Percentiles rank a stretch among this genome's conserved stretches.
phyloP scores from a whole-genome alignment of 2,113 vertebrate species.

The Strigops habroptila region DNA sequence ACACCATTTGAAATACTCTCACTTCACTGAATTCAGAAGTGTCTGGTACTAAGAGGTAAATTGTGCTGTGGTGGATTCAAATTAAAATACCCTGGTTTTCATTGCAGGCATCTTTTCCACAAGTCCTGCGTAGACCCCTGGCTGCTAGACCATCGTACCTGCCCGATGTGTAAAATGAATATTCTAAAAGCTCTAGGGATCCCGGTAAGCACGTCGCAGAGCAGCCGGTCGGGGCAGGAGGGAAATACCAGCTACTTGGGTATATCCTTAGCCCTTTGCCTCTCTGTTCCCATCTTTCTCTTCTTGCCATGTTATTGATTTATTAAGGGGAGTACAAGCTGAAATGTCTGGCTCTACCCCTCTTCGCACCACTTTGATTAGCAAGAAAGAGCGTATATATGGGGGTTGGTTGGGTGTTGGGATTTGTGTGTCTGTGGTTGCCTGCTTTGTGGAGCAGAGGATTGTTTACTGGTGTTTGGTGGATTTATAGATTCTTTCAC shows the following conservation, averaged over 20 bases:
- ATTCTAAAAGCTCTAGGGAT: conserved; percentile 98
- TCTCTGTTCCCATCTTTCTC: background rate
- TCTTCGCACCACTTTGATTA: background rate
- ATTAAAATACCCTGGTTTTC: conserved; percentile 60
- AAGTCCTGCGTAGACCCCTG: conserved; percentile 98
- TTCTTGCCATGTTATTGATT: background rate
- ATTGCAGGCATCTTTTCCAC: conserved; percentile 94
- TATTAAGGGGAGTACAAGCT: background rate
- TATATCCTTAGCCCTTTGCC: background rate
- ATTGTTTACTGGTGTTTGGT: background rate
- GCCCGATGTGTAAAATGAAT: conserved; percentile 99
- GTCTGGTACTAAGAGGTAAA: background rate
- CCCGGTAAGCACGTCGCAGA: conserved; percentile 78
- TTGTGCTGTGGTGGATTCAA: background rate
- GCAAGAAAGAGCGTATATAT: background rate
- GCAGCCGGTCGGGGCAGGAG: background rate
- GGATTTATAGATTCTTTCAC: background rate
- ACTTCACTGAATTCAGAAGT: background rate
- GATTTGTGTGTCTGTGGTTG: background rate
- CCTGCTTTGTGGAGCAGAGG: background rate
- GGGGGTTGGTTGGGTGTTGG: background rate
- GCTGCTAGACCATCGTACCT: conserved; percentile 96
- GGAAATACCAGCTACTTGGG: background rate
- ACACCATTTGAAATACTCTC: background rate
- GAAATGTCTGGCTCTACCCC: background rate